Conservation (phyloP, 2,888 invertebrate genomes). For the Lasioglossum pauxillum region DNA sequence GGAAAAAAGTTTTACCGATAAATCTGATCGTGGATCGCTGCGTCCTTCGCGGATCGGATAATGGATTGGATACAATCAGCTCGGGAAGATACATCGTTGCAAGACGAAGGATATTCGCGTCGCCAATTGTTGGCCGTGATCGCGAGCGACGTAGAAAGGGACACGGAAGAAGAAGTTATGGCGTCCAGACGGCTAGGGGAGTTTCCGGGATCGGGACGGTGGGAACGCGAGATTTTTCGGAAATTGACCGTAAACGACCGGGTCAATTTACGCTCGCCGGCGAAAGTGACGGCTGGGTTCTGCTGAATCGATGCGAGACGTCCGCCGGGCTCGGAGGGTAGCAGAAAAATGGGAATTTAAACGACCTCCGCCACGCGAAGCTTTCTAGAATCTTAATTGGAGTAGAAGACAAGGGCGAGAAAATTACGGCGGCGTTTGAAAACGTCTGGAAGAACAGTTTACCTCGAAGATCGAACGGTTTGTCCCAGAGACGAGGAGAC, state of each 20-base stretch:
- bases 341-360: slow-evolving; percentile 58
- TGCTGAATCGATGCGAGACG: slow-evolving; percentile 49
- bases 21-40: slow-evolving; percentile 26
- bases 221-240: slow-evolving; percentile 61
- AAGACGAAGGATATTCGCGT: slow-evolving; percentile 36
- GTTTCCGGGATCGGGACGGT: background rate
- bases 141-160: slow-evolving; percentile 41
- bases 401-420: slow-evolving; percentile 39
- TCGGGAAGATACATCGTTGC: slow-evolving; percentile 11
- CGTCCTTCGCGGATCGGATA: slow-evolving; percentile 15
- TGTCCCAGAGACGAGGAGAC: background rate
- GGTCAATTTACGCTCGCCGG: slow-evolving; percentile 57
- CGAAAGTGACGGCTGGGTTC: slow-evolving; percentile 51
- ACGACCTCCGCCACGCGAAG: slow-evolving; percentile 54
- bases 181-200: slow-evolving; percentile 49
- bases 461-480: background rate
- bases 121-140: slow-evolving; percentile 53
- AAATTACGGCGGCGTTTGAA: slow-evolving; percentile 23
- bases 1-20: slow-evolving; percentile 15
- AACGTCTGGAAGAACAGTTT: slow-evolving; percentile 9
- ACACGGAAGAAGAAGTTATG: slow-evolving; percentile 51
- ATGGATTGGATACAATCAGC: slow-evolving; percentile 30
- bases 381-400: slow-evolving; percentile 59
- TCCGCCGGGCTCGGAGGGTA: slow-evolving; percentile 25
- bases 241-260: slow-evolving; percentile 64